phyloP scores from a whole-genome alignment of 1,140 invertebrate genomes.

The Drosophila littoralis region DNA sequence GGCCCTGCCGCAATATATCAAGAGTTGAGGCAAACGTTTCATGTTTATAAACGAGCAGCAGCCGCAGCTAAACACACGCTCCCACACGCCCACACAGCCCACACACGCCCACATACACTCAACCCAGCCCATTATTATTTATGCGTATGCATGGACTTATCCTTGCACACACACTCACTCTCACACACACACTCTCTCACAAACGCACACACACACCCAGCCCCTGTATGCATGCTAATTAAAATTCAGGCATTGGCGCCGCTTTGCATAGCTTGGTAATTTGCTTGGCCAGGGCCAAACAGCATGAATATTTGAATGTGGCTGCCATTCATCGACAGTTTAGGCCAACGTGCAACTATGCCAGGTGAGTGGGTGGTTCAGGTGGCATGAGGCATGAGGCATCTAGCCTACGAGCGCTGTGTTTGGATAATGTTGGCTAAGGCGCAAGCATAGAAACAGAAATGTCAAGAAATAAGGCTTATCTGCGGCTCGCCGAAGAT shows the following conservation, averaged over 20 bases:
- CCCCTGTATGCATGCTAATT: conserved; percentile 67
- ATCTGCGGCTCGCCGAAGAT: too few species aligned
- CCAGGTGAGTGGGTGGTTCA: conserved; percentile 13
- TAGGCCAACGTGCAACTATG: conserved; percentile 27
- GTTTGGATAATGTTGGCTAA: conserved; percentile 18
- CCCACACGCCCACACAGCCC: not conserved
- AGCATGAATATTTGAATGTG: conserved; percentile 53
- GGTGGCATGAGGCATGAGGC: too few species aligned
- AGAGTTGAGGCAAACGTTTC: conserved; percentile 43
- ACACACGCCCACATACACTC: not conserved
- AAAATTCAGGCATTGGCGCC: conserved; percentile 77
- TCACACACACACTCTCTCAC: conserved; percentile 3
- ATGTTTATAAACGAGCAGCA: conserved; percentile 43
- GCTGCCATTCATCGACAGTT: conserved; percentile 39
- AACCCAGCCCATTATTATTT: conserved; percentile 63
- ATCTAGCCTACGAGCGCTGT: not conserved
- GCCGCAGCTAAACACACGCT: not conserved
- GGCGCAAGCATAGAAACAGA: not conserved
- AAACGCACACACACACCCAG: not conserved
- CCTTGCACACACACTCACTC: conserved; percentile 18
- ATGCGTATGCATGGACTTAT: conserved; percentile 66
- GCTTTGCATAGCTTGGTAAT: conserved; percentile 77
- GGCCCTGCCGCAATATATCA: conserved; percentile 56
- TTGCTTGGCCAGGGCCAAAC: conserved; percentile 52
- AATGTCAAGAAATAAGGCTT: too few species aligned